Evolutionary conservation across 1,140 invertebrate genomes (phyloP), one percentile per base, ranked within the genome.

Genomic region (Lordiphosa stackelbergi): DNA sequence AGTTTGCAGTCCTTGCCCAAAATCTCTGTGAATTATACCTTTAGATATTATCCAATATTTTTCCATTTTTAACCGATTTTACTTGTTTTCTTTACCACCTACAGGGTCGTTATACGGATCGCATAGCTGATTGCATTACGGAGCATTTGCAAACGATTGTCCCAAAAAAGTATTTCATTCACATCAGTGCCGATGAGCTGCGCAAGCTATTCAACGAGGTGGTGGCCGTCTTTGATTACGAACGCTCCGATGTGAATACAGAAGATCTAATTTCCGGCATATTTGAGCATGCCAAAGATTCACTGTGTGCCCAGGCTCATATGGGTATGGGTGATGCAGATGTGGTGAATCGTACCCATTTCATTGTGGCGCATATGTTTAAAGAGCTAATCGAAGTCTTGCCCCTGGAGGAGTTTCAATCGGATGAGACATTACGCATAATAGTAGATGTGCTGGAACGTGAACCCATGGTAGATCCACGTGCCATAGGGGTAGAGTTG

Each of bases 151-250:
- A 85, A 53, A 68, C 46, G 1, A 72, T 86, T 60, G 71, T 88
- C 35, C 86, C 86, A 1, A 83, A 85, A 49, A 87, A 87, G 41
- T 87, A 86, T 47, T 62, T 86, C 6, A 65, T 87, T 3, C 62
- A 81, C 51, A 69, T 88, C 5, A 65, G 60, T 10, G 55, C 56
- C 9, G 72, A 87, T 0, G 73, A 85, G 38, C 40, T 88, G 34
- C 48, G 61, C 10, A 81, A 71, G 28, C 63, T 88, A n/a, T 87
- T 87, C 36, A 71, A 69, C 2, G 84, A 87, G 24, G 71, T 87
- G 8, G 53, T 88, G 6, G 60, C 63, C 4, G 69, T 85, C 13
- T 75, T 87, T 9, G 78, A 85, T 11, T 85, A 83, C 24, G 79
- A 86, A 41, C 68, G 69, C 4, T 69, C 69, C 8, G 87, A 87